These are phyloP conservation scores for Turnix velox DNA, from an alignment of 2,113 vertebrate genomes.

Conservation along the genomic window DNA sequence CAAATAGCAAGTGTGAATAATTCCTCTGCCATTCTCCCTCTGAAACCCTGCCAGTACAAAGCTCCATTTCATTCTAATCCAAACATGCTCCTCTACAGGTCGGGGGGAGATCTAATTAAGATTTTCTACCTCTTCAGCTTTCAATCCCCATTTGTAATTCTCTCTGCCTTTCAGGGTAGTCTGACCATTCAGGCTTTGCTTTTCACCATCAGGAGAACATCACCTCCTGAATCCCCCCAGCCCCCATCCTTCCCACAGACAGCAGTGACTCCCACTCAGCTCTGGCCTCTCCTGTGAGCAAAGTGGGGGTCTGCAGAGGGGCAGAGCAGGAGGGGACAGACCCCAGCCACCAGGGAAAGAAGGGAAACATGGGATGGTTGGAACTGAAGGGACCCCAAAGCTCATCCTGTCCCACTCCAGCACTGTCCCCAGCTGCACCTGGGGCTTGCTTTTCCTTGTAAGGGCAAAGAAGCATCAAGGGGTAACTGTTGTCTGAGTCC, in stretches of 20 bases:
- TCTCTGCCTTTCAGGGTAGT: neutral
- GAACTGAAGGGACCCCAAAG: neutral
- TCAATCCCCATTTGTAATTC: neutral
- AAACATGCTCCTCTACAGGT: neutral
- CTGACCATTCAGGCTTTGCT: neutral
- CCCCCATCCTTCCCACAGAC: neutral
- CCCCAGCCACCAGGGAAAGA: neutral
- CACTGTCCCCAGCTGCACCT: neutral
- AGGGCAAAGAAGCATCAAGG: neutral
- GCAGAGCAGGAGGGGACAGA: neutral
- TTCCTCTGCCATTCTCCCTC: neutral
- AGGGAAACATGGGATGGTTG: neutral
- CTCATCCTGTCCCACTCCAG: accelerated
- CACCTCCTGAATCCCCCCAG: neutral
- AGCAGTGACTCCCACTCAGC: accelerated
- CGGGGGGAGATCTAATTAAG: constrained; percentile 45
- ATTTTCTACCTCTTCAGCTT: neutral
- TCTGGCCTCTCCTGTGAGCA: accelerated
- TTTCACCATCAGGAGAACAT: neutral
- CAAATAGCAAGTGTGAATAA: neutral
- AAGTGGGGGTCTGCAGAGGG: neutral
- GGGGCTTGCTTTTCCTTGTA: accelerated
- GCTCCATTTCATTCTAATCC: constrained; percentile 33
- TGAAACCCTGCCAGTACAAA: neutral
- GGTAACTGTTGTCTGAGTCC: neutral